phyloP scores from a whole-genome alignment of 2,113 vertebrate species.

The Podocnemis expansa region DNA sequence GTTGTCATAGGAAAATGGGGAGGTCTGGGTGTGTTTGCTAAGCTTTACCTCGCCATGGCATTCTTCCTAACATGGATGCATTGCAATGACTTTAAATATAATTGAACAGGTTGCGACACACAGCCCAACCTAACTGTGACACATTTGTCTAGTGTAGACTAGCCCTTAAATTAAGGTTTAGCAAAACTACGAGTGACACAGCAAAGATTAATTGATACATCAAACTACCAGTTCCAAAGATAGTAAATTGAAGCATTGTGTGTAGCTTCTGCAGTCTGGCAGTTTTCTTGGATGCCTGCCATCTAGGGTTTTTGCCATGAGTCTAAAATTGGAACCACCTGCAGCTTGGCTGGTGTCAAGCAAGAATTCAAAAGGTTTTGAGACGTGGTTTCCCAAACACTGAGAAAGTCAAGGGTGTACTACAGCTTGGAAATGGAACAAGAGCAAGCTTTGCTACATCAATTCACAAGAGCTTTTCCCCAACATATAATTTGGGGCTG shows the following conservation, averaged over 20 bases:
- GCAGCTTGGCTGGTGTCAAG: not conserved
- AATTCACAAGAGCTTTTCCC: not conserved
- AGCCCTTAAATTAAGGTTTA: not conserved
- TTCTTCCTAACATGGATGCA: not conserved
- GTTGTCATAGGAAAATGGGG: not conserved
- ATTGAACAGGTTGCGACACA: not conserved
- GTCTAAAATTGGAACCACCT: conserved; percentile 33
- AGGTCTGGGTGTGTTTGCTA: fast-evolving
- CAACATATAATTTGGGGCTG: not conserved
- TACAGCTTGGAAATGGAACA: not conserved
- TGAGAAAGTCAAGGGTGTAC: not conserved
- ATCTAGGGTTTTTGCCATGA: not conserved
- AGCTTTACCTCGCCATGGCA: not conserved
- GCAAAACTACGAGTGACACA: not conserved
- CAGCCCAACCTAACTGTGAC: fast-evolving
- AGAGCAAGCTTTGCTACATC: not conserved
- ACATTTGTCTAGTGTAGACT: not conserved
- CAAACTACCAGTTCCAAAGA: not conserved
- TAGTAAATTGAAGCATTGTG: not conserved
- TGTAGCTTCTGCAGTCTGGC: not conserved
- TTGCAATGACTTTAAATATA: not conserved
- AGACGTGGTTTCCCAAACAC: not conserved
- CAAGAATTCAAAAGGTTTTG: conserved; percentile 18
- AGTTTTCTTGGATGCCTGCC: not conserved
- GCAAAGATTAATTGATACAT: not conserved